Evolutionary conservation across 2,888 invertebrate genomes (phyloP), one percentile per base, ranked within the genome.

Genomic region (Dolichopus griseipennis): DNA sequence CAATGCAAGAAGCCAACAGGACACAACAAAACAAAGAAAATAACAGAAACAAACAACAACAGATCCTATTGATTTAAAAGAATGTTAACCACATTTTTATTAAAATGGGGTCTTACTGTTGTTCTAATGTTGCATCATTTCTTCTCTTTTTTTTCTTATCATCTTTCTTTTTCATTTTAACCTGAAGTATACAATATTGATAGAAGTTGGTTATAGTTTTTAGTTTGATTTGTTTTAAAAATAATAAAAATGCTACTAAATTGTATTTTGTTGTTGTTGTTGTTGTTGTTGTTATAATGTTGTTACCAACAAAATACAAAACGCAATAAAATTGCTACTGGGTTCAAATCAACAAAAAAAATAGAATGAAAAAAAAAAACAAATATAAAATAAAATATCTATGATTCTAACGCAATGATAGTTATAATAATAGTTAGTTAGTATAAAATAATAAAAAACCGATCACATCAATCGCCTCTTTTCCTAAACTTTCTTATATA

Each of bases 321-420:
- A 52, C 52, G 52, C 18, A 52, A 52, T 7, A 52, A 52, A 52
- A 52, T 52, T 52, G 52, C 52, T 52, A 52, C 52, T 52, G 52
- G 52, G 52, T 52, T 52, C 52, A 52, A 52, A 52, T 52, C 52
- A 52, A 52, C 52, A 9, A 52, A 52, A 52, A 27, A 27, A 27
- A 27, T 27, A 27, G 5, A 27, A 27, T 27, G 27, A 27, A 27
- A 27, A 5, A 27, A 27, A 27, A 5, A 27, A 27, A 27, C 3
- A 27, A 27, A 27, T 41, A 41, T 41, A 41, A 9, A 18, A 52
- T 52, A n/a, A 7, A 12, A 15, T 52, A 52, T 18, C 15, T 12
- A n/a, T 12, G 52, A 52, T 52, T 52, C 52, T 52, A 52, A 52
- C 52, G 52, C 52, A 52, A 52, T 52, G 52, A 52, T 52, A 52